Percentiles rank a stretch among this genome's conserved stretches.
These are phyloP conservation scores for Megalops cyprinoides DNA, from an alignment of 2,797 vertebrate genomes.

Conservation along the genomic window DNA sequence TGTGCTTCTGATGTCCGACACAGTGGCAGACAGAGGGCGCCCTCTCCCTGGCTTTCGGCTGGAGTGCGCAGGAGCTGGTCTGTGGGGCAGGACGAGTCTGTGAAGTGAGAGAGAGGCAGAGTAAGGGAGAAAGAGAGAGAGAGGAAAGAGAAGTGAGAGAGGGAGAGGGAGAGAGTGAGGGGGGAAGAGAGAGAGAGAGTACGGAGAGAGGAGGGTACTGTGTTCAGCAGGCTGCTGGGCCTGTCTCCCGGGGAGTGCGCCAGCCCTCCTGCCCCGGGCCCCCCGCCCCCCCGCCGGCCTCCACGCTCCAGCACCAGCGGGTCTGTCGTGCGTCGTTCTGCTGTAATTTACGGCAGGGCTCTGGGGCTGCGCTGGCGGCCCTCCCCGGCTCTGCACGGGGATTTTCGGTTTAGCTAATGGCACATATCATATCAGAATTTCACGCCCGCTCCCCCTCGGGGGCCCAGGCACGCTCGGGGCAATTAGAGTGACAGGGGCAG, in stretches of 20 bases:
- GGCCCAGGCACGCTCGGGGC: conserved; percentile 40
- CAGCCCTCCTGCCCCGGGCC: neutral
- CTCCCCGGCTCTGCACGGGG: conserved; percentile 35
- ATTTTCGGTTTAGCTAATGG: conserved; percentile 56
- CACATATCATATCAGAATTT: conserved; percentile 61
- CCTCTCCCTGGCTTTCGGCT: conserved; percentile 39
- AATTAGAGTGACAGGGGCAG: conserved; percentile 53
- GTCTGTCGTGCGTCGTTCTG: neutral
- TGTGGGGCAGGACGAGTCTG: conserved; percentile 3
- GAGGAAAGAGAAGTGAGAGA: conserved; percentile 13
- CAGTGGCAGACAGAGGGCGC: conserved; percentile 56
- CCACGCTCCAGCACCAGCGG: neutral
- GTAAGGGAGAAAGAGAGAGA: neutral
- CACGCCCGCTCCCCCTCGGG: conserved; percentile 46
- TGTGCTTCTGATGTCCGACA: neutral
- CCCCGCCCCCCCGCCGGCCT: neutral
- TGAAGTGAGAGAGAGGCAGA: neutral
- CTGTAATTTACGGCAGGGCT: conserved; percentile 38
- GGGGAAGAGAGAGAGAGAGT: neutral
- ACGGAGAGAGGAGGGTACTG: neutral
- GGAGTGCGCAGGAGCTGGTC: conserved; percentile 29
- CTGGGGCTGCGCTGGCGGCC: conserved; percentile 17
- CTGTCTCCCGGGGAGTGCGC: conserved; percentile 1
- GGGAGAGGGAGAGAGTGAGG: neutral
- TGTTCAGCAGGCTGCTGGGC: conserved; percentile 52